A percentile compares a stretch with the other conserved stretches of the same genome.
Conservation (phyloP, 2,797 vertebrate species). For the Acridotheres tristis region DNA sequence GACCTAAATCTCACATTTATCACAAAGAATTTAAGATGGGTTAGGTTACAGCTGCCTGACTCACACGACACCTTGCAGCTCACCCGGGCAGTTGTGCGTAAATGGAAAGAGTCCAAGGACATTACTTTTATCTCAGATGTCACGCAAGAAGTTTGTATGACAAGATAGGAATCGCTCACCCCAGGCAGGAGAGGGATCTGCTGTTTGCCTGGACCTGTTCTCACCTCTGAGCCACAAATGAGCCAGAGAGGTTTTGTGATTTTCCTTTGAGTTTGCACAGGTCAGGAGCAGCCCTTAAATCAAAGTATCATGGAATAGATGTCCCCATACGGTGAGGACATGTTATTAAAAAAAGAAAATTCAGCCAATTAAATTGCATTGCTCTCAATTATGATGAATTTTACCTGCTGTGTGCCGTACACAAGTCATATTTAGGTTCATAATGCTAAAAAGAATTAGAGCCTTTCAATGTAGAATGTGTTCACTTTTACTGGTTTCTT, state of each 20-base stretch:
- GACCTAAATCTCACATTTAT: background rate
- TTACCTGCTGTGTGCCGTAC: background rate
- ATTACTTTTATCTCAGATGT: background rate
- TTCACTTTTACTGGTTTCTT: background rate
- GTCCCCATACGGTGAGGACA: background rate
- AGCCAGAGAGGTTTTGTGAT: background rate
- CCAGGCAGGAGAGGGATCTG: background rate
- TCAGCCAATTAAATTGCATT: background rate
- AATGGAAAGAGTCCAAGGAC: background rate
- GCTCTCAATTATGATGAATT: background rate
- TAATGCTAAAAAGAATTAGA: background rate
- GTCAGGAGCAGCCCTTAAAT: background rate
- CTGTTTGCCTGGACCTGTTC: background rate
- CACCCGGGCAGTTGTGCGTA: background rate
- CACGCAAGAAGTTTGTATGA: background rate
- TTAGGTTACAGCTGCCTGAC: background rate
- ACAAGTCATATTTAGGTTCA: background rate
- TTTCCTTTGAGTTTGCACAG: background rate
- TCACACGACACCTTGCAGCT: background rate
- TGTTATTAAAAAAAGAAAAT: background rate
- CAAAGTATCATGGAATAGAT: rapidly evolving
- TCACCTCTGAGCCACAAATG: background rate
- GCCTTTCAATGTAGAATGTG: background rate
- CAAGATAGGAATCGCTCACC: background rate
- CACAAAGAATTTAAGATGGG: background rate